Evolutionary conservation across 2,888 invertebrate species (phyloP), one percentile per base, ranked within the genome.

Genomic region (Cybosia mesomella): DNA sequence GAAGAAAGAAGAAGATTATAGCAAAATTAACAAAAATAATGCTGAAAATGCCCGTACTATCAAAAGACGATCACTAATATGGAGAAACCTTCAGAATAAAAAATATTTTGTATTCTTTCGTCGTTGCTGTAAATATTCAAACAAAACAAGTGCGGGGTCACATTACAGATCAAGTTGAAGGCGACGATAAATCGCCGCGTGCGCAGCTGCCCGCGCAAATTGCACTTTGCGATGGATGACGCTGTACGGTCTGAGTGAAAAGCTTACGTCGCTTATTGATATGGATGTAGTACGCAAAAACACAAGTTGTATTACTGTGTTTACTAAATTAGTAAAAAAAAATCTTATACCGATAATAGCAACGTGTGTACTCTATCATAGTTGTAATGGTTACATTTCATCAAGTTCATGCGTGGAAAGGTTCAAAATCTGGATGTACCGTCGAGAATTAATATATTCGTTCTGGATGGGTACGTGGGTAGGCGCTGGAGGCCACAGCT

Each of bases 91-190:
- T 22, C 18, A 5, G 8, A 22, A 36, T 55, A 55, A 18, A 43
- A 49, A n/a, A 49, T n/a, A n/a, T 18, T 57, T 57, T 0, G 28
- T 21, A 9, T 57, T 24, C 10, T 49, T 43, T 24, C 8, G n/a
- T 24, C 5, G 58, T 43, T 21, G 39, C 28, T 39, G 43, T 32
- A 53, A 61, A 66, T 62, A 77, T 74, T 72, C 36, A 61, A 73
- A 68, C 68, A 68, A n/a, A 74, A 72, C 71, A 68, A 54, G 59
- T 58, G 39, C 53, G 49, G 68, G 73, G 68, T 76, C 71, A 76
- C 74, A 66, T 76, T 75, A 76, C 85, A 82, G 85, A 87, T 87
- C 87, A 86, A 86, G 87, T 88, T 85, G 85, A 86, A 87, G 85
- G 83, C 80, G 80, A 80, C 82, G 71, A 88, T 91, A 88, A 89